phyloP scores from a whole-genome alignment of 2,888 invertebrate species.

The Eremobia ochroleuca region DNA sequence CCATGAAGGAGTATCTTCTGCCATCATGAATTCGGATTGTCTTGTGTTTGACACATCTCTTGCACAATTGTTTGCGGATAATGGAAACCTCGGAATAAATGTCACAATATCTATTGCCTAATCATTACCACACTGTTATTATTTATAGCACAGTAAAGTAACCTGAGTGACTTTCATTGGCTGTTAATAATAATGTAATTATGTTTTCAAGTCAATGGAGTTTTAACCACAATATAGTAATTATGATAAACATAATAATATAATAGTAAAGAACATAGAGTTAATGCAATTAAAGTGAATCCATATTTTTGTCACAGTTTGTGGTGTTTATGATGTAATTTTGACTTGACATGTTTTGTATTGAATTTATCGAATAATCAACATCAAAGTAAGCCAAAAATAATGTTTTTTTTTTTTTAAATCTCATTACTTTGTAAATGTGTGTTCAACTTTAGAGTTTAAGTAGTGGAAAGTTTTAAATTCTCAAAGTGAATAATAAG shows the following conservation, averaged over 20 bases:
- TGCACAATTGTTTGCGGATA: conserved; percentile 99
- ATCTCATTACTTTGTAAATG: conserved; percentile 81
- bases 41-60: conserved; percentile 99
- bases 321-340: conserved; percentile 70
- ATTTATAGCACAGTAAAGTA: conserved; percentile 56
- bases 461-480: conserved; percentile 83
- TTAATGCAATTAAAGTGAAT: conserved; percentile 64
- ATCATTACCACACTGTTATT: conserved; percentile 76
- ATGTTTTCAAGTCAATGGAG: conserved; percentile 75
- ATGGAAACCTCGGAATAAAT: conserved; percentile 99
- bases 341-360: conserved; percentile 73
- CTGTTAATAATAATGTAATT: conserved; percentile 73
- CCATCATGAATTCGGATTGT: conserved; percentile 99
- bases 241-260: conserved; percentile 48
- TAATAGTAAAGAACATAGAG: conserved; percentile 54
- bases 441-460: conserved; percentile 87
- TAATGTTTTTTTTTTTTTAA: conserved; percentile 78
- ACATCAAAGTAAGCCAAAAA: conserved; percentile 87
- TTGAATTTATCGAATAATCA: conserved; percentile 73
- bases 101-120: conserved; percentile 99
- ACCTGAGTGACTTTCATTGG: conserved; percentile 71
- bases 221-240: conserved; percentile 52
- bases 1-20: conserved; percentile 99
- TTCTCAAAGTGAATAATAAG: conserved; percentile 74
- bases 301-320: conserved; percentile 74